Conservation (phyloP, 2,888 invertebrate genomes). For the Proisotoma minuta region DNA sequence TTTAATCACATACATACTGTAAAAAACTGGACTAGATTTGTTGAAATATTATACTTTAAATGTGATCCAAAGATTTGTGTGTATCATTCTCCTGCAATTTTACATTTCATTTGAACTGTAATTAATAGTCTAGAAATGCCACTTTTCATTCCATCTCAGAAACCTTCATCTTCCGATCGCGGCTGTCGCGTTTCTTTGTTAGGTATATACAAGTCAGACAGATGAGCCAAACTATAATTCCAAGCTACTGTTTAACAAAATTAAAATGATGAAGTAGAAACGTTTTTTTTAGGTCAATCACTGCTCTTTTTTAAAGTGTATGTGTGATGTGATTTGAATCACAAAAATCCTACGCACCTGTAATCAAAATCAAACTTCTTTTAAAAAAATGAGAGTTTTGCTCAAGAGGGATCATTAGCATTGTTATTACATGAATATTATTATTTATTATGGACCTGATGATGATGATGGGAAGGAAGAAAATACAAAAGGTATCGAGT, state of each 20-base stretch:
- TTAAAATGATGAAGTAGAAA: constrained; percentile 3
- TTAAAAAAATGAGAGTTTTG: constrained; percentile 2
- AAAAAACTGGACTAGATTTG: too few relatives aligned
- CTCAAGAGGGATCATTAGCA: constrained; percentile 11
- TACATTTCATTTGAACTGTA: background rate
- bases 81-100: constrained; percentile 1
- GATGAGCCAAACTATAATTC: too few relatives aligned
- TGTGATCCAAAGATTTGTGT: constrained; percentile 1
- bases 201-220: too few relatives aligned
- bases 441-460: background rate
- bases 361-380: constrained; percentile 2
- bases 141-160: too few relatives aligned
- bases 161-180: too few relatives aligned
- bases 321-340: too few relatives aligned
- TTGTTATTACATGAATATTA: constrained; percentile 3
- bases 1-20: too few relatives aligned
- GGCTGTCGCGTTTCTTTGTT: too few relatives aligned
- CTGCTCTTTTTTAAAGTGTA: too few relatives aligned
- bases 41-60: constrained; percentile 3
- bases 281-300: too few relatives aligned
- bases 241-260: constrained; percentile 1
- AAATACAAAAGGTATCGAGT: background rate
- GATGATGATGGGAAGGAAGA: background rate
- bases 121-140: constrained; percentile 5
- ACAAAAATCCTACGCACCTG: too few relatives aligned